phyloP scores from a whole-genome alignment of 2,113 vertebrate species.

The Austrofundulus limnaeus region DNA sequence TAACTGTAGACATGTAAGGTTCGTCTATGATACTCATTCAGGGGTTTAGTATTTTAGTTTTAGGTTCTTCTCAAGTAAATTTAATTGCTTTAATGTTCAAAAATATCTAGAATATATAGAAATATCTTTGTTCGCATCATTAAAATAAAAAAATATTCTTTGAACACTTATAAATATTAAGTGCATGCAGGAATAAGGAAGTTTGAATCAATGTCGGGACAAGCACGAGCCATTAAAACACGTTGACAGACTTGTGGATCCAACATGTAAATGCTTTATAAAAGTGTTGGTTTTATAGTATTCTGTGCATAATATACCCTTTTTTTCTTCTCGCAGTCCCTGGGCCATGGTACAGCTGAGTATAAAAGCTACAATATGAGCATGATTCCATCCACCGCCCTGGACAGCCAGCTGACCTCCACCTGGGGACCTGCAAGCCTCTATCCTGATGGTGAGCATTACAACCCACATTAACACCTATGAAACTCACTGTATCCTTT shows the following conservation, averaged over 20 bases:
- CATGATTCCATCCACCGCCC: conserved; percentile 58
- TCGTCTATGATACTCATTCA: neutral
- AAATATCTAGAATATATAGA: neutral
- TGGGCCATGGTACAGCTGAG: conserved; percentile 77
- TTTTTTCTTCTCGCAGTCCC: conserved; percentile 35
- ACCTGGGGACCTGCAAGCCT: conserved; percentile 66
- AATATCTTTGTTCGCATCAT: neutral
- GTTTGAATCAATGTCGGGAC: neutral
- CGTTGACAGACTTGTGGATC: too few relatives aligned
- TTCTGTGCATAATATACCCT: conserved; percentile 7
- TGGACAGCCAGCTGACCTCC: conserved; percentile 72
- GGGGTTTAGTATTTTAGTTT: neutral
- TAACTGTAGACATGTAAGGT: neutral
- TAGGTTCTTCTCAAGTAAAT: neutral
- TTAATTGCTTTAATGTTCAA: neutral
- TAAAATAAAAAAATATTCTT: neutral
- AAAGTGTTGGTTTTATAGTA: neutral
- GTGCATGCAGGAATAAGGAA: neutral
- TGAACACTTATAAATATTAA: neutral
- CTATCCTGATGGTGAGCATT: conserved; percentile 72
- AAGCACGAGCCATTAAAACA: too few relatives aligned
- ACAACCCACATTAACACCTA: neutral
- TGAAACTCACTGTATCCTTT: neutral
- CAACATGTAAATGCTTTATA: too few relatives aligned
- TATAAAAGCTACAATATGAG: conserved; percentile 72